Base-by-base conservation (phyloP, 1,140 invertebrate species). In the Ceratosolen solmsi region DNA sequence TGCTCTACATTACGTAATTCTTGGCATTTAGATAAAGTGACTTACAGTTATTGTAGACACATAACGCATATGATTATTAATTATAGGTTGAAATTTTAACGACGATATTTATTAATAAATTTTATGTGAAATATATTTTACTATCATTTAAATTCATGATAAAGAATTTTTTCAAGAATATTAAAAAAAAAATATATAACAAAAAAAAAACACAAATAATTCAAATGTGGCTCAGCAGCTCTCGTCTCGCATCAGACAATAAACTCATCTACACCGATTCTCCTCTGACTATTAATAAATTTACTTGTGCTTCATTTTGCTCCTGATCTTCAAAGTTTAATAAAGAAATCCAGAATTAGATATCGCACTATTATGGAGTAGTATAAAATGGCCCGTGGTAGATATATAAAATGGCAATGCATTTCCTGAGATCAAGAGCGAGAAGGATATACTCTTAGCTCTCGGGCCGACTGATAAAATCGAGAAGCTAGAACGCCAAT, bases 401-500 rank as follows among this genome's bases (percentile, higher is more conserved):
- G 15, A 46, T 0, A n/a, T 56, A 72, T 73, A 54, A 36, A 70
- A 51, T 33, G 15, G 25, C 25, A 63, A 78, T 25, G 30, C 3
- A 20, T 49, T 49, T 33, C 8, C 15, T 13, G 33, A 58, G 33
- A 27, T 15, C 25, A 17, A 68, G 65, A 36, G 49, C 30, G 76
- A 70, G 49, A 36, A n/a, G n/a, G n/a, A 27, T 25, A 27, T 25
- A 36, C 27, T 49, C n/a, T 15, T 17, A 38, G 41, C 49, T 46
- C 63, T 46, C 46, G 76, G 22, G 49, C 51, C 36, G 30, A 36
- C 70, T 63, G 79, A 80, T 80, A 80, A 81, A 75, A 81, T 75
- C 79, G 60, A 68, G 60, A 49, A 81, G 72, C 41, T 73, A 80
- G 68, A 63, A 38, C 13, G 41, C 58, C 79, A 81, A 81, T 81